phyloP scores from a whole-genome alignment of 2,113 vertebrate genomes.

The Rhinolophus ferrumequinum region DNA sequence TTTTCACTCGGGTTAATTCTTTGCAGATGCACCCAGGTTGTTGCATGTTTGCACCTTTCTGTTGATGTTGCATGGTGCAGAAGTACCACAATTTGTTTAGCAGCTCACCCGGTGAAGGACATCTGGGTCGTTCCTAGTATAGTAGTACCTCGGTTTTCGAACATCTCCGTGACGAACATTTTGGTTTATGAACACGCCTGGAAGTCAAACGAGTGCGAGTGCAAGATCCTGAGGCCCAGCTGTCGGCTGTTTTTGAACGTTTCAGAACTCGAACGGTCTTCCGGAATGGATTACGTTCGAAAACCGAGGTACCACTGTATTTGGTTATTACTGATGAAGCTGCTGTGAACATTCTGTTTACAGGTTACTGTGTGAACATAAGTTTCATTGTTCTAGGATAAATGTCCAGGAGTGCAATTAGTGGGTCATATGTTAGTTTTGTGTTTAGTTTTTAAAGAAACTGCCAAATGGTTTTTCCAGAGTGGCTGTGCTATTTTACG shows the following conservation, averaged over 20 bases:
- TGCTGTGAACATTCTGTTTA: neutral
- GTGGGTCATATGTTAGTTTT: neutral
- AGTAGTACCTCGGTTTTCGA: too few species aligned
- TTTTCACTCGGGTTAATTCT: neutral
- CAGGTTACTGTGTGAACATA: neutral
- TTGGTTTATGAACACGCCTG: too few species aligned
- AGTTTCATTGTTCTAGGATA: neutral
- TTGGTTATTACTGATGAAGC: neutral
- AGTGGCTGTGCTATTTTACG: neutral
- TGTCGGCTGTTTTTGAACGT: too few species aligned
- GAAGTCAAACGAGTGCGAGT: too few species aligned
- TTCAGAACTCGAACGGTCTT: too few species aligned
- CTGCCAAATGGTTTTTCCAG: neutral
- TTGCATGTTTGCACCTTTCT: neutral
- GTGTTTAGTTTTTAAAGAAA: slow-evolving; percentile 16
- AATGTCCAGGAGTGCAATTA: neutral
- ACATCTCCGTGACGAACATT: too few species aligned
- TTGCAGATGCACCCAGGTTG: neutral
- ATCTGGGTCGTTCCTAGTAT: neutral
- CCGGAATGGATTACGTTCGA: too few species aligned
- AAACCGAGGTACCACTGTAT: neutral
- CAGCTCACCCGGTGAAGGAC: neutral
- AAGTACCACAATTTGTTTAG: neutral
- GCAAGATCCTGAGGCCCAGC: too few species aligned
- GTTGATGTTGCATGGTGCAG: neutral